Conservation (phyloP, 1,140 invertebrate genomes). For the Lethrus apterus region DNA sequence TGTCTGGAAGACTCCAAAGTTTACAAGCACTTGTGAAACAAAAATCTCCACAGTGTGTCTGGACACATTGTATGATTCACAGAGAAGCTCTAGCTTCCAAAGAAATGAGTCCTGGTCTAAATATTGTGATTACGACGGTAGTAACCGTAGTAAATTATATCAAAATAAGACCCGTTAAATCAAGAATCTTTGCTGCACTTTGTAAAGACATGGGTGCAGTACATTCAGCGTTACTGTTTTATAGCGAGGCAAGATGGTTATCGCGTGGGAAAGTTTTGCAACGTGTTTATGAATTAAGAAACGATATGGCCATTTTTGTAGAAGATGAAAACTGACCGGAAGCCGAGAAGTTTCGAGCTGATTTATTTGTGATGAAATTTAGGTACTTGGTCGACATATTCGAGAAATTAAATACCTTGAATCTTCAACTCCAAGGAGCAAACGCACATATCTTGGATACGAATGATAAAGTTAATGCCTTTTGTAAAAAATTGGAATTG, state of each 20-base stretch:
- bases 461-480: no score
- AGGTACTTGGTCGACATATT: slow-evolving; percentile 11
- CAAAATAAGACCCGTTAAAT: slow-evolving; percentile 12
- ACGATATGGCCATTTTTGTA: slow-evolving; percentile 7
- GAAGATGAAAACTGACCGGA: slow-evolving; percentile 7
- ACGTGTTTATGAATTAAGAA: slow-evolving; percentile 5
- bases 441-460: no score
- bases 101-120: slow-evolving; percentile 12
- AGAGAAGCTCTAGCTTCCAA: slow-evolving; percentile 11
- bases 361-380: no score
- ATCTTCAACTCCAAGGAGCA: no score
- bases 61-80: slow-evolving; percentile 16
- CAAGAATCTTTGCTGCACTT: slow-evolving; percentile 15
- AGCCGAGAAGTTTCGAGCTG: slow-evolving; percentile 6
- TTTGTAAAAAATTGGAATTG: no score
- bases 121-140: slow-evolving; percentile 8
- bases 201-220: slow-evolving; percentile 13
- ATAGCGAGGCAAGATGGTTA: no score
- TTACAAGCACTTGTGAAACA: slow-evolving; percentile 14
- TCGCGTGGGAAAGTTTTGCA: no score
- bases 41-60: slow-evolving; percentile 15
- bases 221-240: slow-evolving; percentile 1
- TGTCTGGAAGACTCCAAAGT: slow-evolving; percentile 13
- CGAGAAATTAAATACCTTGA: no score
- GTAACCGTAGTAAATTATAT: slow-evolving; percentile 14